Conservation (phyloP, 2,113 vertebrate species). For the Sorex fumeus region DNA sequence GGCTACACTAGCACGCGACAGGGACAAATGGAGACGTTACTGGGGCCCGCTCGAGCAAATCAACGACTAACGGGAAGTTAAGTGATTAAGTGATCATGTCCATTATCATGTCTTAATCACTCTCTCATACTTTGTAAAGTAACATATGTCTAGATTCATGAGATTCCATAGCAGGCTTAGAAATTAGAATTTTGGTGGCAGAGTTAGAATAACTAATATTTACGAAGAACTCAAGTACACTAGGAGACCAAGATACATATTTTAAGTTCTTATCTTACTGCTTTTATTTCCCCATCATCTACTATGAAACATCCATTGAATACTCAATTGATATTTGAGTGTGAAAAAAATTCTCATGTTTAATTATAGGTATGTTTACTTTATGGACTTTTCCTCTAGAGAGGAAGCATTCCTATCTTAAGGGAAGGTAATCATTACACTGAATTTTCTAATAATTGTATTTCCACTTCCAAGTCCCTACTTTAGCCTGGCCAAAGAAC, state of each 20-base stretch:
- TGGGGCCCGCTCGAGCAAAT: no score
- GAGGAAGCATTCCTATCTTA: conserved; percentile 43
- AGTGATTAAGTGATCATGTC: no score
- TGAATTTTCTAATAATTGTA: conserved; percentile 51
- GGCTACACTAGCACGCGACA: no score
- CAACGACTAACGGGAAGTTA: no score
- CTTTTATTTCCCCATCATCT: background rate
- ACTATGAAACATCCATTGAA: background rate
- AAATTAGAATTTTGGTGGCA: background rate
- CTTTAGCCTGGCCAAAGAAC: conserved; percentile 35
- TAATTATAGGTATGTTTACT: background rate
- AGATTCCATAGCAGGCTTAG: background rate
- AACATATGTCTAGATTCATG: background rate
- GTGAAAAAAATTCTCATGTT: background rate
- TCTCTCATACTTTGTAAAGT: background rate
- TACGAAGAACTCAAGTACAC: background rate
- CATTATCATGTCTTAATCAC: background rate
- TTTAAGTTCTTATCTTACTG: conserved; percentile 7
- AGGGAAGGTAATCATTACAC: conserved; percentile 70
- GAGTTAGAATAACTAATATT: background rate
- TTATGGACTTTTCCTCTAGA: conserved; percentile 52
- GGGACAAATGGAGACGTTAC: no score
- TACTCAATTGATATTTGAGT: background rate
- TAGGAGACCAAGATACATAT: background rate
- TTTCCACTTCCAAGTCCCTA: conserved; percentile 35